These are phyloP conservation scores for Micrasema minimum DNA, from an alignment of 1,140 invertebrate species.

Conservation along the genomic window DNA sequence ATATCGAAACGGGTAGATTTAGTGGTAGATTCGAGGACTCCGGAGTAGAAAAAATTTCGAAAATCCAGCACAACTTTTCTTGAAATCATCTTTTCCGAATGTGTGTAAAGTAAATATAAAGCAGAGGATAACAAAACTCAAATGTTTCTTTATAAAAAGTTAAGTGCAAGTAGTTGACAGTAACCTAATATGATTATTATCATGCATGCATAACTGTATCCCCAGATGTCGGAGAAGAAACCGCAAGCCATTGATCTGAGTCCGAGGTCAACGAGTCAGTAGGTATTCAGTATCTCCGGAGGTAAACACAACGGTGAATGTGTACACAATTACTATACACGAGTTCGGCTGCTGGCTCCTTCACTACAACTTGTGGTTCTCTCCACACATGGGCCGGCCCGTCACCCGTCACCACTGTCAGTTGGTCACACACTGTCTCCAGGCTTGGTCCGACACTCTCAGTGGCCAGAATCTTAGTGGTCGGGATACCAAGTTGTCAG, in stretches of 20 bases:
- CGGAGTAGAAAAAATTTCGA: no score
- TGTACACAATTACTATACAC: not conserved
- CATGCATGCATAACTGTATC: conserved; percentile 19
- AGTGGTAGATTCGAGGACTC: no score
- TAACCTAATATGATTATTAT: no score
- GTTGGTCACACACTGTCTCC: not conserved
- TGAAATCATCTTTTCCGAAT: no score
- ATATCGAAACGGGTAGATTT: no score
- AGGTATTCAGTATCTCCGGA: conserved; percentile 2
- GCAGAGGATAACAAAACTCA: no score
- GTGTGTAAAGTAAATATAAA: no score
- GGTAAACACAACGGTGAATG: conserved; percentile 32
- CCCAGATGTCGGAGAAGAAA: conserved; percentile 5
- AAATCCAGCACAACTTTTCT: no score
- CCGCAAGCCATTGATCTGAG: conserved; percentile 23
- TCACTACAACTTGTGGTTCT: no score
- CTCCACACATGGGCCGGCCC: not conserved
- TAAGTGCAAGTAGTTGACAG: no score
- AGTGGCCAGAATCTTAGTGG: not conserved
- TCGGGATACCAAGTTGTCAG: no score
- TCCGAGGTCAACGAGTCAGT: conserved; percentile 15
- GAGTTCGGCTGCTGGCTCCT: not conserved
- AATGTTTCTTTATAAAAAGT: no score
- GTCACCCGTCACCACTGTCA: not conserved
- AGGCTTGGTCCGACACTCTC: not conserved